Percentiles rank a stretch among this genome's conserved stretches.
Evolutionary conservation across 2,888 invertebrate species (phyloP).

Genomic region (Incurvaria masculella): DNA sequence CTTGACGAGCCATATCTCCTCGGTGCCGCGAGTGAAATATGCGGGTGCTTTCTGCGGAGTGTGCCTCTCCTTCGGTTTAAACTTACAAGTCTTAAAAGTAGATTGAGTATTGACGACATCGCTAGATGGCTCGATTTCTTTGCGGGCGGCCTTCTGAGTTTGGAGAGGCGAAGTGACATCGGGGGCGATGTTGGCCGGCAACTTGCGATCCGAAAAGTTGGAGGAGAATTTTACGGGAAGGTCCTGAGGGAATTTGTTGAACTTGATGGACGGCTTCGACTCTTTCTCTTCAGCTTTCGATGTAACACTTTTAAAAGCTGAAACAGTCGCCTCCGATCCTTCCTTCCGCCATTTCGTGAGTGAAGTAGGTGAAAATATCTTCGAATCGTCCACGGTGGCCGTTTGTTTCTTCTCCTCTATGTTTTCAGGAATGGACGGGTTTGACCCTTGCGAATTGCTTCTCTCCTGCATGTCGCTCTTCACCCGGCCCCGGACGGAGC

Average conservation of each 20-base stretch:
- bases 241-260: background rate
- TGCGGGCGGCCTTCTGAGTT: background rate
- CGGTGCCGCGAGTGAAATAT: slow-evolving; percentile 46
- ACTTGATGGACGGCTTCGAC: background rate
- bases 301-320: background rate
- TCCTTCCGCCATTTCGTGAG: background rate
- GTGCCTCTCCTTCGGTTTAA: slow-evolving; percentile 22
- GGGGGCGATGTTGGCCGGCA: background rate
- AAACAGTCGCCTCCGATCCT: background rate
- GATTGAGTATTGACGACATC: slow-evolving; percentile 36
- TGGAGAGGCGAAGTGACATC: background rate
- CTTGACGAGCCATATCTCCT: slow-evolving; percentile 52
- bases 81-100: slow-evolving; percentile 38
- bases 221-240: background rate
- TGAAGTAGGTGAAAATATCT: background rate
- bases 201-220: slow-evolving; percentile 13
- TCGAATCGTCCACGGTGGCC: background rate
- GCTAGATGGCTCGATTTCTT: slow-evolving; percentile 15
- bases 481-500: slow-evolving; percentile 32
- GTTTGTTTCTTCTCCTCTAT: background rate
- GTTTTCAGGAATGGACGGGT: background rate
- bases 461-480: slow-evolving; percentile 23
- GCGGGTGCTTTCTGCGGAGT: slow-evolving; percentile 46
- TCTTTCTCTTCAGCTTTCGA: background rate
- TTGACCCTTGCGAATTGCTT: background rate